phyloP scores from a whole-genome alignment of 2,888 invertebrate genomes.

The Heliconius ismenius region DNA sequence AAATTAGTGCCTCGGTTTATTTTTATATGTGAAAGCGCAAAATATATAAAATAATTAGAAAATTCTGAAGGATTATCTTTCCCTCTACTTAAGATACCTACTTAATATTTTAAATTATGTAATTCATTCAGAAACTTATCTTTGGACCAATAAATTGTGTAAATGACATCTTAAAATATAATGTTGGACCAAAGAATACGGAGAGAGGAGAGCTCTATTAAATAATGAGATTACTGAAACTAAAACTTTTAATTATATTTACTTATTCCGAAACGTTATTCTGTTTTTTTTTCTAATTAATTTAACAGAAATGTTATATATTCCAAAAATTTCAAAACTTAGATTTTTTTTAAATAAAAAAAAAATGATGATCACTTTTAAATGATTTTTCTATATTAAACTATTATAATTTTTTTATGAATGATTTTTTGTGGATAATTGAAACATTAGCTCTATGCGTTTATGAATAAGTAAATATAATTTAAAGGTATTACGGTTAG shows the following conservation, averaged over 20 bases:
- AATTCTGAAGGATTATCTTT: neutral
- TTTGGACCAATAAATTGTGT: constrained; percentile 13
- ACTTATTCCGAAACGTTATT: neutral
- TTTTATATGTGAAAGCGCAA: too few relatives aligned
- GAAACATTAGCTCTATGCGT: neutral
- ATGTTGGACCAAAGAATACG: constrained; percentile 9
- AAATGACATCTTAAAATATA: constrained; percentile 1
- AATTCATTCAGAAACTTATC: neutral
- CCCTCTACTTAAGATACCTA: neutral
- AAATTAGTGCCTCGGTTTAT: too few relatives aligned
- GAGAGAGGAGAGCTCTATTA: neutral
- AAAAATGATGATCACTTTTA: too few relatives aligned
- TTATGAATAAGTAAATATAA: neutral
- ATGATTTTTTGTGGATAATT: too few relatives aligned
- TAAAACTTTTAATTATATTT: neutral
- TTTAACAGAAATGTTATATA: too few relatives aligned
- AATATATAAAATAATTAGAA: neutral
- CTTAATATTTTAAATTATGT: neutral
- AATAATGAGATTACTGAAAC: neutral
- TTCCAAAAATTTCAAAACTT: too few relatives aligned
- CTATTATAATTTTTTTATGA: too few relatives aligned
- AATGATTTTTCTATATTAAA: too few relatives aligned
- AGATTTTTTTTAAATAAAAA: too few relatives aligned
- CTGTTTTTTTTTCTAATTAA: too few relatives aligned
- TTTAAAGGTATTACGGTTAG: constrained; percentile 16